phyloP scores from a whole-genome alignment of 2,888 invertebrate species.

The Chrysolina haemoptera region DNA sequence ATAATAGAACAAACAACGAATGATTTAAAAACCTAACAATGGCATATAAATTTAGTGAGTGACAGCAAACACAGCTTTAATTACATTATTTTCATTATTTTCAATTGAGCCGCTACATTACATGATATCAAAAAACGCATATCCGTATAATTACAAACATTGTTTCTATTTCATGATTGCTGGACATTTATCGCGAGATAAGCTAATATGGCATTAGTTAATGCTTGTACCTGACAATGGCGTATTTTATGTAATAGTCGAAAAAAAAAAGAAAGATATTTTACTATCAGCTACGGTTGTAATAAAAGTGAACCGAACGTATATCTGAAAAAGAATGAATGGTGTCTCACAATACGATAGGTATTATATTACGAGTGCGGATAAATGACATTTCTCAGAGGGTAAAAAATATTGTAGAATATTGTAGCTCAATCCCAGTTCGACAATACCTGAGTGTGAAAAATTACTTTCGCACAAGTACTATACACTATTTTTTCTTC shows the following conservation, averaged over 20 bases:
- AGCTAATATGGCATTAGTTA: not conserved
- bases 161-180: not conserved
- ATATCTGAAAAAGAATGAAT: too few species aligned
- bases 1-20: not conserved
- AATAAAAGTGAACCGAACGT: too few species aligned
- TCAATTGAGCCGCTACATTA: not conserved
- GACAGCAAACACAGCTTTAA: conserved; percentile 15
- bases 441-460: too few species aligned
- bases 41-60: not conserved
- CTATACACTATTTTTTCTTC: too few species aligned
- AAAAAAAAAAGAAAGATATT: too few species aligned
- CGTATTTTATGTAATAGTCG: not conserved
- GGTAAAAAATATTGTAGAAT: too few species aligned
- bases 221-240: not conserved
- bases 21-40: not conserved
- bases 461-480: too few species aligned
- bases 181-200: not conserved
- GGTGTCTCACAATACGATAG: too few species aligned
- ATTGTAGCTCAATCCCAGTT: too few species aligned
- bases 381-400: too few species aligned
- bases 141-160: not conserved
- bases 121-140: not conserved
- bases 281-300: too few species aligned
- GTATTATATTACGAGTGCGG: too few species aligned
- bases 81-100: not conserved